Base-by-base conservation (phyloP, 2,888 invertebrate species). In the Leptogaster cylindrica region DNA sequence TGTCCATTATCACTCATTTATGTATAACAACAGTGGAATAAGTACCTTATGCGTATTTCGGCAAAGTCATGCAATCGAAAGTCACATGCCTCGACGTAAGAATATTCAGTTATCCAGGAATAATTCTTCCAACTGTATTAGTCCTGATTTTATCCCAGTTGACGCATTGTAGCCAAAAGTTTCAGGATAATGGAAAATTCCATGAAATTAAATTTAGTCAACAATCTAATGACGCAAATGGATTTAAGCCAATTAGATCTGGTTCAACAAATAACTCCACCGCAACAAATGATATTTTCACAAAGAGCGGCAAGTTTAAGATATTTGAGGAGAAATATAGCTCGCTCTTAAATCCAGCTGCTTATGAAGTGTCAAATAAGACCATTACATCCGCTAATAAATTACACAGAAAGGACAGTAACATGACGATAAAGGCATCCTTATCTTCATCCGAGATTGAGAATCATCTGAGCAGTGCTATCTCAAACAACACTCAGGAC, bases 301-400 rank as follows among this genome's bases (percentile, higher is more conserved):
- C 77, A 3, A 73, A 77, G 69, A 70, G 75, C 10, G 79, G 79
- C 0, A 77, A 80, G 66, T 79, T 77, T 70, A 76, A 76, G 6
- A 75, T 79, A 3, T 79, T 79, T 65, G 73, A 76, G 70, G 76
- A 77, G 1, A 65, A 73, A 16, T 74, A 77, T 5, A 76, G 75
- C 7, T 55, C 23, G 23, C 7, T 20, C 7, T 12, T 33, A 16
- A 55, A 55, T 36, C 23, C 39, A 20, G 33, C 55, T 1, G 18
- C 20, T 12, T 23, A n/a, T n/a, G 5, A 46, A 12, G 46, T 1
- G 6, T n/a, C n/a, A 12, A n/a, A n/a, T n/a, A 46, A 2, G 20
- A 46, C 20, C 25, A 12, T 20, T 10, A 4, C 10, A 6, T 8
- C n/a, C 12, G 28, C 20, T 36, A 18, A 55, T 55, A 39, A 12